Conservation (phyloP, 92 coral and sea anemone species). For the Bergia sp. region DNA sequence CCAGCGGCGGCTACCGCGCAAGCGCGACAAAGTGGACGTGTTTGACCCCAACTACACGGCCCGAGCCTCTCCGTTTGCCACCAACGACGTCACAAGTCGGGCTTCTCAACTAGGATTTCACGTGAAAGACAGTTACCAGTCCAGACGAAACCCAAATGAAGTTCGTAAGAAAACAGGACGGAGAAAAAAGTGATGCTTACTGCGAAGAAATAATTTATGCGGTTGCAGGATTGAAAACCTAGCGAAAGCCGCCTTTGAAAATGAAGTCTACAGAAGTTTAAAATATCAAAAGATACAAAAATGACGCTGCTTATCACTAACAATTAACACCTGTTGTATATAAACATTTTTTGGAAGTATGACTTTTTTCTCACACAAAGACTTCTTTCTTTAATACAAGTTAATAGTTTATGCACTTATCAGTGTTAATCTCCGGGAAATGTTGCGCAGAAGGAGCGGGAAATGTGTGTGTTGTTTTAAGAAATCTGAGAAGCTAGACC, state of each 20-base stretch:
- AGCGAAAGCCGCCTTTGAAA: not conserved
- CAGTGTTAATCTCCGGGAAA: not conserved
- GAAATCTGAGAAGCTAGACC: no score
- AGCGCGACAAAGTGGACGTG: constrained; percentile 82
- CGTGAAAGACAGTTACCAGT: constrained; percentile 70
- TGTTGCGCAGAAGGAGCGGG: no score
- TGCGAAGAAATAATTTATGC: not conserved
- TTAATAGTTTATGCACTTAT: not conserved
- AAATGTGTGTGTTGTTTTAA: no score
- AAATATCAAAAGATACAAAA: no score
- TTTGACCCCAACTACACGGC: constrained; percentile 89
- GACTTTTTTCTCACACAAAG: not conserved
- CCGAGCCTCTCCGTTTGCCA: constrained; percentile 87
- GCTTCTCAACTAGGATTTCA: constrained; percentile 94
- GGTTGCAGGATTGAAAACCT: not conserved
- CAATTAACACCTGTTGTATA: not conserved
- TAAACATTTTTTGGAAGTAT: no score
- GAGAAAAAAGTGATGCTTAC: constrained; percentile 66
- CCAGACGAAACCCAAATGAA: constrained; percentile 85
- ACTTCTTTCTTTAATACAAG: not conserved
- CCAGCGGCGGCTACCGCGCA: constrained; percentile 93
- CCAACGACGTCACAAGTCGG: constrained; percentile 91
- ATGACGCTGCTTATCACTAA: no score
- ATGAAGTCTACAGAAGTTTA: no score
- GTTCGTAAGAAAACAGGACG: constrained; percentile 79